phyloP scores from a whole-genome alignment of 2,113 vertebrate species.

The Acrocephalus kingi region DNA sequence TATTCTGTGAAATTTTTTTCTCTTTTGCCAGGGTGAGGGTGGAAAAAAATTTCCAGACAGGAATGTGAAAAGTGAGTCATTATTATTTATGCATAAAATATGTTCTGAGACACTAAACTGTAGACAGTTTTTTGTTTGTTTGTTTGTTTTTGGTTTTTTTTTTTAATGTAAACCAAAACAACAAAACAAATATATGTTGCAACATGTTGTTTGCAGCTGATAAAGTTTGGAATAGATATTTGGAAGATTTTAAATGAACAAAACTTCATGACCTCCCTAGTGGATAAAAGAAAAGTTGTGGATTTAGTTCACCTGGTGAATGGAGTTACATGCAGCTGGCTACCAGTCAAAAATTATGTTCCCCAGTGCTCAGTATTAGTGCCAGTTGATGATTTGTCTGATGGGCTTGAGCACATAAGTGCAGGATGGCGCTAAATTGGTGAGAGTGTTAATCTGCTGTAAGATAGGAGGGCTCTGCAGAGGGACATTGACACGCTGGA shows the following conservation, averaged over 20 bases:
- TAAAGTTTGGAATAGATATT: neutral
- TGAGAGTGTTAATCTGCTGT: neutral
- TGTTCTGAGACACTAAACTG: neutral
- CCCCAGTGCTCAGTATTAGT: neutral
- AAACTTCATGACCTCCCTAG: neutral
- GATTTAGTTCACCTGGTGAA: neutral
- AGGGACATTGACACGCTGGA: neutral
- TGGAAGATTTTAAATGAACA: neutral
- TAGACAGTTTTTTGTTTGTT: too few species aligned
- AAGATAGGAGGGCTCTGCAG: neutral
- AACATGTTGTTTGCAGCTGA: neutral
- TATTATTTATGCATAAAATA: neutral
- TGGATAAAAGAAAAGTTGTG: neutral
- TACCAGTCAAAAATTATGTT: neutral
- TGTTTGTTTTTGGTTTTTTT: neutral
- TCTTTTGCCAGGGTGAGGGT: neutral
- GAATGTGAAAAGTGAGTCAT: neutral
- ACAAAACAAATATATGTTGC: neutral
- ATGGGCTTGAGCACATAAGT: neutral
- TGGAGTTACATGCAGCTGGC: neutral
- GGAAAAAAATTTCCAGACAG: neutral
- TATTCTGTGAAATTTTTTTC: neutral
- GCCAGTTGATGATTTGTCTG: neutral
- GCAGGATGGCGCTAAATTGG: neutral
- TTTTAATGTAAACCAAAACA: neutral